Conservation (phyloP, 2,797 vertebrate genomes). For the Thamnophis elegans region DNA sequence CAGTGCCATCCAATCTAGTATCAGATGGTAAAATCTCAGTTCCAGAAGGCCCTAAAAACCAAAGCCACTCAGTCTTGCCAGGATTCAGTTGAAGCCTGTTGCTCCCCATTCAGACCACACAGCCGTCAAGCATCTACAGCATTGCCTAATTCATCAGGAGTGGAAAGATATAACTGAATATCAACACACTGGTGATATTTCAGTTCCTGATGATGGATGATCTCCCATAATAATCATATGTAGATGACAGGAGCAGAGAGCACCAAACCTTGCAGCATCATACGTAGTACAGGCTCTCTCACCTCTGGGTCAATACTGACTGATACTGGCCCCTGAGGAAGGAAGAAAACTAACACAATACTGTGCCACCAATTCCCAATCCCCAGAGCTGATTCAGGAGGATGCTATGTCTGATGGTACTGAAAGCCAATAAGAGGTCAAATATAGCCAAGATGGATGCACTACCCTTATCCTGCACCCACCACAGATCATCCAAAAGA, state of each 20-base stretch:
- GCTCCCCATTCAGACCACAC: not conserved
- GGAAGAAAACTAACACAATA: not conserved
- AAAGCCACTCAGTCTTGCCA: not conserved
- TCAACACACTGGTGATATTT: not conserved
- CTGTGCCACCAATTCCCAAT: not conserved
- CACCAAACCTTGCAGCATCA: not conserved
- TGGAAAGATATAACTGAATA: not conserved
- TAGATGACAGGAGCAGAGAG: not conserved
- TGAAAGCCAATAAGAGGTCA: not conserved
- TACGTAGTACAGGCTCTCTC: not conserved
- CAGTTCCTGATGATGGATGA: not conserved
- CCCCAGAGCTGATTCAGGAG: not conserved
- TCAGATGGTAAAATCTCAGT: not conserved
- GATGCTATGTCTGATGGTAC: not conserved
- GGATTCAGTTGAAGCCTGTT: not conserved
- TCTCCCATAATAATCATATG: not conserved
- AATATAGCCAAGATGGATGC: not conserved
- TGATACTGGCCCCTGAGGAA: not conserved
- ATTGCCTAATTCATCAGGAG: not conserved
- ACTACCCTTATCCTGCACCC: not conserved
- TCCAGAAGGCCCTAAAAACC: not conserved
- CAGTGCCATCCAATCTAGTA: not conserved
- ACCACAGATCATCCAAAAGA: not conserved
- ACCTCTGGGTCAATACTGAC: not conserved
- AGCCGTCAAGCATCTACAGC: not conserved